These are phyloP conservation scores for Enteromius viviparus DNA, from an alignment of 2,797 vertebrate genomes.

Conservation along the genomic window DNA sequence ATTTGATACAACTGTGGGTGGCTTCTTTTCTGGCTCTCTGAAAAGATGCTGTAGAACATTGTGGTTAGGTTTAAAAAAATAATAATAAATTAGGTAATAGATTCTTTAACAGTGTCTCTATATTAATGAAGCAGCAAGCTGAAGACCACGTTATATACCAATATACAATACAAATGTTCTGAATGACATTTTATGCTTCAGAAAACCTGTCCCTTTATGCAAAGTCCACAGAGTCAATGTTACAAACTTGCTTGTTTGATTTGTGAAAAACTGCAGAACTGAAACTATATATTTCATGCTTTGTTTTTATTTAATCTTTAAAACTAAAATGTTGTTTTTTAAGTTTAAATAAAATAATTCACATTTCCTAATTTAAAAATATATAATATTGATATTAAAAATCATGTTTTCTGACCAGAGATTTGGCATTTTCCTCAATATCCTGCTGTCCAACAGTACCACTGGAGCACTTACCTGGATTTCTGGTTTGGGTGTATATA, in stretches of 20 bases:
- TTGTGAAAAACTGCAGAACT: not conserved
- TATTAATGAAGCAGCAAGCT: not conserved
- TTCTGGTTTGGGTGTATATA: conserved; percentile 94
- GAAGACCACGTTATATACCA: not conserved
- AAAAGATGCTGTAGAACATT: conserved; percentile 88
- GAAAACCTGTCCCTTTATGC: not conserved
- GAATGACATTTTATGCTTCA: not conserved
- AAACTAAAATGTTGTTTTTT: no score
- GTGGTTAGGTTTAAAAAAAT: not conserved
- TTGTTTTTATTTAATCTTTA: no score
- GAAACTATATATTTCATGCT: not conserved
- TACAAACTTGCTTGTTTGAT: not conserved
- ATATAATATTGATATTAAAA: no score
- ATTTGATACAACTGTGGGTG: conserved; percentile 92
- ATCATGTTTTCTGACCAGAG: not conserved
- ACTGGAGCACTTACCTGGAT: conserved; percentile 85
- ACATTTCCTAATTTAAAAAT: no score
- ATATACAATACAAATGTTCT: not conserved
- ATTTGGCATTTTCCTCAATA: not conserved
- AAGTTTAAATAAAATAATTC: no score
- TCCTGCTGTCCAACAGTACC: not conserved
- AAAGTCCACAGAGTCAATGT: not conserved
- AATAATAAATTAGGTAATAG: not conserved
- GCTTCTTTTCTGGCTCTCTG: conserved; percentile 97
- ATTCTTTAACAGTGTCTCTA: no score